These are phyloP conservation scores for Anhinga anhinga DNA, from an alignment of 2,113 vertebrate species.

Conservation along the genomic window DNA sequence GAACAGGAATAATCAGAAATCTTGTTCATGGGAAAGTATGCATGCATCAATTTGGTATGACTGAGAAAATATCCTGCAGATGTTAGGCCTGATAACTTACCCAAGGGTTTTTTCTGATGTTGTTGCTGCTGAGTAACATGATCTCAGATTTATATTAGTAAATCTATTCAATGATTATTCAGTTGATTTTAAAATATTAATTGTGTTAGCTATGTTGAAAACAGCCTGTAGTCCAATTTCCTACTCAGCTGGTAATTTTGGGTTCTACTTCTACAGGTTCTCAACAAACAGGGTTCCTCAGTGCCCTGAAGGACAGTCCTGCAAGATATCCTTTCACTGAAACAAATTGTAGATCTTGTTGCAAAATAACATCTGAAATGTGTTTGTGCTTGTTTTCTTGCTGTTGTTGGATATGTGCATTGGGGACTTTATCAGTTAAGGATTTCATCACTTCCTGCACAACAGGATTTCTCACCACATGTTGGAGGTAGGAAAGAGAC, in stretches of 20 bases:
- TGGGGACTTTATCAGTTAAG: background rate
- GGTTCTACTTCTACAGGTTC: slow-evolving; percentile 82
- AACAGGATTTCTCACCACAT: background rate
- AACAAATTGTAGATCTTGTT: background rate
- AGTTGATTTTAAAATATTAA: background rate
- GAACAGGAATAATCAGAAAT: slow-evolving; percentile 22
- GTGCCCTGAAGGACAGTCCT: slow-evolving; percentile 92
- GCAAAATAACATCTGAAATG: background rate
- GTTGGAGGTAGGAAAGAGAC: background rate
- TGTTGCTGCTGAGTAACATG: background rate
- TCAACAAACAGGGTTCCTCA: slow-evolving; percentile 87
- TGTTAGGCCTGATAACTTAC: slow-evolving; percentile 1
- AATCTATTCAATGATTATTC: background rate
- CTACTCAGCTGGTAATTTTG: slow-evolving; percentile 9
- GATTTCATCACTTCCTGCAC: background rate
- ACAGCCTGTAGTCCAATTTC: background rate
- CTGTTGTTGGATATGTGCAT: background rate
- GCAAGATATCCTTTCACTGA: slow-evolving; percentile 95
- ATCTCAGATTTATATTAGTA: background rate
- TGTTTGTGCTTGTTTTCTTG: background rate
- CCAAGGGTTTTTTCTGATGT: background rate
- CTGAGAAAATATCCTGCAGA: slow-evolving; percentile 39
- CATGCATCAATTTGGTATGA: slow-evolving; percentile 47
- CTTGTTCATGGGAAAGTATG: slow-evolving; percentile 18
- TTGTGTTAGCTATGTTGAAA: background rate